Base-by-base conservation (phyloP, 2,797 vertebrate species). In the Catharus ustulatus region DNA sequence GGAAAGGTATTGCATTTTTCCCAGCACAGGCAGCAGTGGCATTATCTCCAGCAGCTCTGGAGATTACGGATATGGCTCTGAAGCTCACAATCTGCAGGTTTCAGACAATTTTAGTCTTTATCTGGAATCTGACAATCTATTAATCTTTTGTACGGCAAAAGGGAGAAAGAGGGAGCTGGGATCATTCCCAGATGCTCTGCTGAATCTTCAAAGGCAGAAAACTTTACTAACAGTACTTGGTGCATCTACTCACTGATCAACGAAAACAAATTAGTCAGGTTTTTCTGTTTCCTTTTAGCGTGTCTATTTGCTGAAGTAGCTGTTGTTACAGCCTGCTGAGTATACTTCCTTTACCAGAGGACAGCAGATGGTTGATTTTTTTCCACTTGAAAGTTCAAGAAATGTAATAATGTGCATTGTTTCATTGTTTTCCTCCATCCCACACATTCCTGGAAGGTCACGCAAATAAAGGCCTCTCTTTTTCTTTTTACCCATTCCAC, bases 391-490 rank as follows among this genome's bases (percentile, higher is more conserved):
- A 86, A 91, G 85, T 81, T 78, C 34, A 78, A 92, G 91, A 92
- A 88, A 81, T 89, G 42, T 40, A 92, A 54, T 69, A 88, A 86
- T 30, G 26, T 51, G 16, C 58, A 34, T 74, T 61, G 80, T 78
- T 84, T 86, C 62, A 46, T 92, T 94, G 61, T 29, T 91, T 64
- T 52, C 54, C 51, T 73, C 42, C 55, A n/a, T 77, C 43, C 77
- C 74, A 73, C 55, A 4, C 89, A 81, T 94, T 94, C 95, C 43
- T 78, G 62, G 61, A 91, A 90, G 62, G 82, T 62, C 69, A 45
- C 1, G 9, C 49, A 71, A 83, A 88, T 58, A 69, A 81, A 88
- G 43, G 48, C n/a, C 12, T 49, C 22, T 67, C 3, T 42, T 40
- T 69, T 64, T 34, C 30, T 63, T 38, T 67, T 48, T 57, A 45